Conservation (phyloP, 2,113 vertebrate species). For the Cygnus atratus region DNA sequence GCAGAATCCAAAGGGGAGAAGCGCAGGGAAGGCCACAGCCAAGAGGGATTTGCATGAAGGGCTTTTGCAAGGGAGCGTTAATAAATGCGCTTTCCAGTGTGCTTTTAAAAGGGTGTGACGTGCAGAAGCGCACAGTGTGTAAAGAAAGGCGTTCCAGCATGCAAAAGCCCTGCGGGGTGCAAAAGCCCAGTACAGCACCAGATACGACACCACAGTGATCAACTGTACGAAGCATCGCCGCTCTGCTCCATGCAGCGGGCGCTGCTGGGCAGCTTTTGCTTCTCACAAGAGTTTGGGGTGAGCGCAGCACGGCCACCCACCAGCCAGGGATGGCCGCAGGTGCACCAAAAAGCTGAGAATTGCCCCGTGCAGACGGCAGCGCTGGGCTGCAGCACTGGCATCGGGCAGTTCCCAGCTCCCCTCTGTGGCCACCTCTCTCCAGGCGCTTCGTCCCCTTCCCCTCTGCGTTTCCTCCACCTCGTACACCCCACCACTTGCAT, state of each 20-base stretch:
- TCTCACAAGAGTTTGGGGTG: too few species aligned
- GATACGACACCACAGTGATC: rapidly evolving
- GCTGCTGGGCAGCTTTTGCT: neutral
- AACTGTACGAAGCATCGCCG: neutral
- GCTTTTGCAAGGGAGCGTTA: neutral
- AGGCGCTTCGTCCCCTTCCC: too few species aligned
- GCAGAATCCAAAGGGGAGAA: neutral
- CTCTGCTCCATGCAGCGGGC: neutral
- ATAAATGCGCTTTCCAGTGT: rapidly evolving
- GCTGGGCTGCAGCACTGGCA: too few species aligned
- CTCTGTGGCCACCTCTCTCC: too few species aligned
- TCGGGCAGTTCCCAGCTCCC: too few species aligned
- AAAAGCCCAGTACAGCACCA: neutral
- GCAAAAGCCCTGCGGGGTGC: neutral
- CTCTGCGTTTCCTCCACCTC: too few species aligned
- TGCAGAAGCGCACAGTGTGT: neutral
- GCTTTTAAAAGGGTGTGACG: neutral
- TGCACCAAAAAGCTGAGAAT: too few species aligned
- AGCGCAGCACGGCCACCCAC: too few species aligned
- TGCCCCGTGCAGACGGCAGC: too few species aligned
- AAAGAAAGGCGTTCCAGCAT: rapidly evolving
- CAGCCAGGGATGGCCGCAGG: too few species aligned
- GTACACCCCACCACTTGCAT: too few species aligned
- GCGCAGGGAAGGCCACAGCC: neutral
- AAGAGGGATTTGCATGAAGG: too few species aligned